Evolutionary conservation across 1,140 invertebrate genomes (phyloP), one percentile per base, ranked within the genome.

Genomic region (Drosophila teissieri): DNA sequence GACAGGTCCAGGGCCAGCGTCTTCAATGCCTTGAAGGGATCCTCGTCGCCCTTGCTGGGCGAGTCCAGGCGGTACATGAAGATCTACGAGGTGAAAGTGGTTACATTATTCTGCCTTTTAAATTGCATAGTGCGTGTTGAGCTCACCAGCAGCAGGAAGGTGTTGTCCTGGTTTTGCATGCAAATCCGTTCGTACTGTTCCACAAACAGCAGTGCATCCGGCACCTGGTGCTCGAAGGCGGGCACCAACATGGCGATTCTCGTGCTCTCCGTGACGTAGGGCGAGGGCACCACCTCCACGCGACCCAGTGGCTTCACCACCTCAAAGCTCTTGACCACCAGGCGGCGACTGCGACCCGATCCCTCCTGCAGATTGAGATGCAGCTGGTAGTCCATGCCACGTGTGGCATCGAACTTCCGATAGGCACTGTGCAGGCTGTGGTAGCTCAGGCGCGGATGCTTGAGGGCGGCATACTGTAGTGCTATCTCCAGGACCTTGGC

Each of bases 221-320:
- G 34, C 22, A 86, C 67, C 75, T 92, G 92, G 83, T 93, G 91
- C 62, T 91, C 85, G 19, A 90, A 92, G 4, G 82, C 55, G 1
- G 95, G 94, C 36, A 98, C 82, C 64, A 98, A 90, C 56, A 98
- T 93, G 75, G 95, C 95, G 2, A 98, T 94, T 74, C 96, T 93
- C 3, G 95, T 95, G 88, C 96, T 97, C 94, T 98, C 98, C 0
- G 97, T 98, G 3, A 98, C 97, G 92, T 98, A 98, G 2, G 97
- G 97, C 88, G 97, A 96, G 4, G 96, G 95, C 8, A 98, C 93
- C 42, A 98, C 95, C 93, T 98, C 96, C 4, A 97, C 95, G 85
- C 96, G 95, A 22, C 96, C 96, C 46, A 98, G 92, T 1, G 96
- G 96, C 78, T 98, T 96, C 51, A 95, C 95, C 34, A 95, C 94